Evolutionary conservation across 2,113 vertebrate genomes (phyloP), one percentile per base, ranked within the genome.

Genomic region (Seriola quinqueradiata): DNA sequence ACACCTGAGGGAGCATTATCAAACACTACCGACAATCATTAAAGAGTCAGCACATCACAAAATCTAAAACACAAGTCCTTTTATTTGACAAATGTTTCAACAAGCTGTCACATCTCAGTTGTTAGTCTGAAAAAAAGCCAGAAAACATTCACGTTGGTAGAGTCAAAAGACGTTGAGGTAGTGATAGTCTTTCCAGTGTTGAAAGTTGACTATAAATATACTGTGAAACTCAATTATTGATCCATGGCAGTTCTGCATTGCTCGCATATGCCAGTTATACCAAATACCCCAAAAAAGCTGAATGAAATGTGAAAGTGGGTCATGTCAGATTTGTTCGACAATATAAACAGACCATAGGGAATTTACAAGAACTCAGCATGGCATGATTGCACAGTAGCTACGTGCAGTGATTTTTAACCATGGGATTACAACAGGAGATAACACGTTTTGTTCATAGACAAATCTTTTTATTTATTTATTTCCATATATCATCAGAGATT

Each of bases 241-340:
- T 77, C 21, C 8, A 32, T 25, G 14, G 28, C 8, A 42, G 77
- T 67, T 63, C 54, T 70, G 48, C 32, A 54, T 75, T 54, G n/a
- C 32, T 69, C 23, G 34, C 40, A 67, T 70, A 40, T 75, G 55
- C 46, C 70, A 38, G 25, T 82, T 70, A 44, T 32, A 8, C 19
- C 58, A 70, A 59, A 81, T 60, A 71, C 32, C 17, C 14, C 1
- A 44, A 55, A 75, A 70, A 72, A 83, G 38, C 48, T 77, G 61
- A 65, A 77, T 76, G 32, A 59, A 82, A 68, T 16, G 42, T 50
- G 61, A 77, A 90, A 90, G 57, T 87, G 77, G 89, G 89, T 84
- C 89, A 91, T 70, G 70, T 71, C 57, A 85, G 69, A 90, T 89
- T 75, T 82, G 63, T 83, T 86, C 19, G 34, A 70, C 78, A 83